Evolutionary conservation across 1,140 invertebrate species (phyloP), one percentile per base, ranked within the genome.

Genomic region (Ostrea denselamellosa): DNA sequence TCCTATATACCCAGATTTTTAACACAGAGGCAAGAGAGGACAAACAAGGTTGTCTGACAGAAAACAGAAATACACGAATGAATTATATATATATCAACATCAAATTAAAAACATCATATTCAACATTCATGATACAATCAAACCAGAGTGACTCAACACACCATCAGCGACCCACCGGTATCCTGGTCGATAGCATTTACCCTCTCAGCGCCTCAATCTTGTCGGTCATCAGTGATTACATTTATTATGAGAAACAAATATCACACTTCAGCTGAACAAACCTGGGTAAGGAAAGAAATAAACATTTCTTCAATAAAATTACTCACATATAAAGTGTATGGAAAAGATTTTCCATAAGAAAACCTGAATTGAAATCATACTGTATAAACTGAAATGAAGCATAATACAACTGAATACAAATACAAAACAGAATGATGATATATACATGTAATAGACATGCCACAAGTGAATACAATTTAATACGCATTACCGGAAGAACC

Each of bases 191-290:
- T 22, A 28, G 68, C 14, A 28, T 77, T 77, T 28, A 25, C 68
- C 68, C 28, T 34, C 28, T 12, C 22, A 14, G 8, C 68, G 9
- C 28, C 68, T 25, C 1, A 77, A 9, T 77, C 25, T 62, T 77
- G 68, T 25, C 28, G 25, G 28, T 28, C 68, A 28, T 77, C 68
- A 22, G 68, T 77, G 68, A 77, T 34, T 77, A 10, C 28, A 77
- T 77, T 77, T 77, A 77, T 77, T 77, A 77, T 77, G 25, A 77
- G 68, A 77, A 77, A 77, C 68, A 77, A 77, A 77, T 77, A 77
- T 77, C 68, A 77, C 68, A 34, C 68, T 77, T 77, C 68, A 28
- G 25, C 25, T 77, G 68, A 77, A 77, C 14, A 77, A 22, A 77
- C 68, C 68, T 77, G 68, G 68, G 68, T 77, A 77, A 77, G 68